Base-by-base conservation (phyloP, 1,140 invertebrate genomes). In the Brachionus asplanchnoidis region DNA sequence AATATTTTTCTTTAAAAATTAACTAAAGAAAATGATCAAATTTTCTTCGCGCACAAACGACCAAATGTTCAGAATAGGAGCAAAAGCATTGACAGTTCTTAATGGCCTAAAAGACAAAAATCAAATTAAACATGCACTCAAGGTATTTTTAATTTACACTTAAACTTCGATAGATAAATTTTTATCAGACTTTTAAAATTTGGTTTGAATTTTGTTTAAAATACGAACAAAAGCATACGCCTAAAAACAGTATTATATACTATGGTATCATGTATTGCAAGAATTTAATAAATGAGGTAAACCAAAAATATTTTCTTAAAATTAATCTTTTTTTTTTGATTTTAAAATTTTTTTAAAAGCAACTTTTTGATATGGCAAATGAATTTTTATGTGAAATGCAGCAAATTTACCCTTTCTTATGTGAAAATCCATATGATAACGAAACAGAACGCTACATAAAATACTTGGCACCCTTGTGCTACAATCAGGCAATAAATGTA, bases 151-250 rank as follows among this genome's bases (percentile, higher is more conserved):
- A 36, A 79, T n/a, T 53, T 40, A 36, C 9, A 40, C 6, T 0
- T 1, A 56, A 53, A 23, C 5, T 14, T 53, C 12, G 9, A 6
- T 53, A 36, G 12, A 2, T 40, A 9, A 23, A 20, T 6, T 26
- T 56, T 1, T 60, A n/a, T n/a, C 8, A 80, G 78, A 36, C 36
- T 5, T 82, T 82, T 46, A 44, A 9, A 23, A 66, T 20, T 14
- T 82, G 79, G 79, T 82, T 82, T n/a, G 79, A 82, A 23, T 82
- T 65, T 82, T 82, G 79, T 46, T 68, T 82, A 17, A 46, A 60
- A 11, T 8, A 82, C 44, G 32, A 82, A 68, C 79, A 82, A 44
- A 82, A 82, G 14, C 79, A 65, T 46, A 68, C 65, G 2, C 53
- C 53, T 14, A 82, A 65, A 20, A 82, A 82, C 42, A 82, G 32